A percentile compares a stretch with the other conserved stretches of the same genome.
phyloP scores from a whole-genome alignment of 2,113 vertebrate species.

The Macroglossus sobrinus region DNA sequence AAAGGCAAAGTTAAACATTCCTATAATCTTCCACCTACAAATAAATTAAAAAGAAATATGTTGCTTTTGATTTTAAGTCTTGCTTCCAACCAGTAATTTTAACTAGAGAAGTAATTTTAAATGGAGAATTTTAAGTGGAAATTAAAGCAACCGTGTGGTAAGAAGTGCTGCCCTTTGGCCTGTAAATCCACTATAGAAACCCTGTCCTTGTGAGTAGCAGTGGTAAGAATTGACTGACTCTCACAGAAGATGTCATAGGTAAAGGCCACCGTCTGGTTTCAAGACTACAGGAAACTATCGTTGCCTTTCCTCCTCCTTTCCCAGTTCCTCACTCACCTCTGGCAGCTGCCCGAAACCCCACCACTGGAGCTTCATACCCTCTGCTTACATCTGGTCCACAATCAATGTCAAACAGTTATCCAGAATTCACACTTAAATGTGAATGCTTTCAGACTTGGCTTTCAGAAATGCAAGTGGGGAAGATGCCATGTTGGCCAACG shows the following conservation, averaged over 20 bases:
- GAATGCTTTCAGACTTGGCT: not conserved
- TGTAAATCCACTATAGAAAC: accelerated
- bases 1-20: not conserved
- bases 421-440: not conserved
- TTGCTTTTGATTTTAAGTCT: not conserved
- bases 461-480: not conserved
- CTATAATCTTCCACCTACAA: not conserved
- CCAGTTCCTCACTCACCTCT: not conserved
- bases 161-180: not conserved
- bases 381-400: not conserved
- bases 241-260: not conserved
- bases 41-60: not conserved
- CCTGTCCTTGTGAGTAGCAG: not conserved
- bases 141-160: not conserved
- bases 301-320: not conserved
- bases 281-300: not conserved
- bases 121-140: not conserved
- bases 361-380: not conserved
- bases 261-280: not conserved
- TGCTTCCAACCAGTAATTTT: not conserved
- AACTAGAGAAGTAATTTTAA: not conserved
- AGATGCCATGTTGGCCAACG: not conserved
- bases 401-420: not conserved
- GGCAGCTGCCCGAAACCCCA: not conserved
- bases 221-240: not conserved